Evolutionary conservation across 1,140 invertebrate genomes (phyloP), one percentile per base, ranked within the genome.

Genomic region (Sarcophaga peregrina): DNA sequence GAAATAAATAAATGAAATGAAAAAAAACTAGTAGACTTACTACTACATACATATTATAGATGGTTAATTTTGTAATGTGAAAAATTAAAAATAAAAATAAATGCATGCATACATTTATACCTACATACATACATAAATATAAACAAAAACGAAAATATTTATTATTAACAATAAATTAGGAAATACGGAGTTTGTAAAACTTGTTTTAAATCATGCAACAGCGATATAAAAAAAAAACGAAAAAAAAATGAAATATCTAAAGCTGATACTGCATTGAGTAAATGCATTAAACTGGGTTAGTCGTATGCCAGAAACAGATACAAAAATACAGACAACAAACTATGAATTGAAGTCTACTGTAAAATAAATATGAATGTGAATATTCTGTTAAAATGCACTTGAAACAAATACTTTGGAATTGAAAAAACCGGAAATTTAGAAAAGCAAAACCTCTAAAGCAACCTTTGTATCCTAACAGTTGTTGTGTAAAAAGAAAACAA

Each of bases 381-480:
- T 8, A 68, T 17, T 20, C 75, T 50, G 75, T 17, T 78, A 78
- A 78, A 52, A 78, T 78, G 75, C 75, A 78, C 75, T 78, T 78
- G 75, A 78, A 78, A 37, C 4, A 37, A 37, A 78, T 50, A 20
- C 11, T 50, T 45, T 20, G 17, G 8, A 68, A 68, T 20, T 37
- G 25, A 37, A 45, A 78, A 74, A 74, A 74, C 37, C 73, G 73
- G 62, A 68, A 68, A 68, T 68, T n/a, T 52, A 5, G 17, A 68
- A 17, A 68, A 68, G 17, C 20, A 17, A n/a, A 68, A 68, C 25
- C 25, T 37, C 25, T 37, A 37, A 37, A 37, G 25, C 25, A 37
- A 37, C 25, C 4, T 37, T 37, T 37, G 25, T 37, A 37, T 37
- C 25, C 25, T 37, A 37, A 37, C 25, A 37, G 25, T 37, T 37